Evolutionary conservation across 2,888 invertebrate genomes (phyloP), one percentile per base, ranked within the genome.

Genomic region (Hyles lineata): DNA sequence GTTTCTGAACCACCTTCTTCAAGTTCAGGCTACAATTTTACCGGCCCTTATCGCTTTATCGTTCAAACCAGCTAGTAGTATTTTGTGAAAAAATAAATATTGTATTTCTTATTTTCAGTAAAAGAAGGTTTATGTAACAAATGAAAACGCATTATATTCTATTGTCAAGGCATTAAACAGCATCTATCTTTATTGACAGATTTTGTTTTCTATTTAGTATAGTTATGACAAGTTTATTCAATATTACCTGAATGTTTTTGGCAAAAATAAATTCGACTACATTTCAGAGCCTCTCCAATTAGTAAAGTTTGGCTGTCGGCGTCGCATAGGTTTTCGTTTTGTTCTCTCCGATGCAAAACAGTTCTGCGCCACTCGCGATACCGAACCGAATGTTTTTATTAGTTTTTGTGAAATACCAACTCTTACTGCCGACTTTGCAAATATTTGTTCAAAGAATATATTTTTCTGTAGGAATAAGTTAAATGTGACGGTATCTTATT

Each of bases 251-350:
- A n/a, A 55, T 55, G n/a, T 55, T 55, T 55, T 55, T 19, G 55
- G 55, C 4, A 19, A 55, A 52, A 55, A n/a, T 55, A 1, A 55
- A 55, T 55, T n/a, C n/a, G 17, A 5, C 19, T 55, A n/a, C n/a
- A n/a, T 60, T 60, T 6, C 23, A 60, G 60, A 23, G 60, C 8
- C 60, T 60, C 60, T 60, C 60, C 60, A 60, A 60, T 60, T 60
- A 60, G 25, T 60, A 60, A 60, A 60, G 60, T 60, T 60, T 60
- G 60, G 60, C 60, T 23, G 60, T 15, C 25, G 23, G 60, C 60
- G 25, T 25, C 60, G 60, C 60, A 11, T 60, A 60, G 25, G 60
- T 60, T 60, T 60, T 60, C 25, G 60, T 60, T 60, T 60, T 60
- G 25, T 60, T 5, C 15, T 17, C 25, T 60, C 25, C n/a, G 25